Base-by-base conservation (phyloP, 1,140 invertebrate species). In the Mizuhopecten yessoensis region DNA sequence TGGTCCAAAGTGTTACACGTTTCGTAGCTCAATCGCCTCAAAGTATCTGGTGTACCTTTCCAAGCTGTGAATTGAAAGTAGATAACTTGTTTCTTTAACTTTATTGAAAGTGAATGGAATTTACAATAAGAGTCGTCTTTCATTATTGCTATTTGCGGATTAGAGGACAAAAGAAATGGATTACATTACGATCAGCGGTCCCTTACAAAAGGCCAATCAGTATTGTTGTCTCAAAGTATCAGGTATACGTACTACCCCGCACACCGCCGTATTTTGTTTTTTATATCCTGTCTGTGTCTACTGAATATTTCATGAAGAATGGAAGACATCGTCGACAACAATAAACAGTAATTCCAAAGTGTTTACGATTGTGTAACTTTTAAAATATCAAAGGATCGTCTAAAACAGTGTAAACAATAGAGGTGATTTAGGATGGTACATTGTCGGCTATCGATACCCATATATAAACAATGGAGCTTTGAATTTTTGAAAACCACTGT, bases 81-180 rank as follows among this genome's bases (percentile, higher is more conserved):
- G 57, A 75, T 29, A n/a, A 75, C 23, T 75, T n/a, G 23, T 75
- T 75, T 29, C 1, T 75, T n/a, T 29, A 75, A n/a, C n/a, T 75
- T 29, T 29, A 75, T 75, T 75, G 57, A 75, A 75, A 75, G n/a
- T n/a, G n/a, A 75, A 75, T 29, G 57, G 5, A 23, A 29, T 75
- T 75, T 75, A 29, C n/a, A 75, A 17, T 9, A 75, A 3, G 57
- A 75, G 20, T 75, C 57, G n/a, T 75, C 23, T 75, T n/a, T 75
- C 57, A 29, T 75, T 75, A 75, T 75, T n/a, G n/a, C 29, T 75
- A 75, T 75, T 75, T 75, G 11, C 57, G n/a, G 57, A 75, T 75
- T 75, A 75, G 57, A n/a, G 57, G 15, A 75, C 17, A 75, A 75
- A 29, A 13, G 57, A 5, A 7, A 29, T 23, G 57, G 57, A 75